phyloP scores from a whole-genome alignment of 2,888 invertebrate species.

The Plutella xylostella region DNA sequence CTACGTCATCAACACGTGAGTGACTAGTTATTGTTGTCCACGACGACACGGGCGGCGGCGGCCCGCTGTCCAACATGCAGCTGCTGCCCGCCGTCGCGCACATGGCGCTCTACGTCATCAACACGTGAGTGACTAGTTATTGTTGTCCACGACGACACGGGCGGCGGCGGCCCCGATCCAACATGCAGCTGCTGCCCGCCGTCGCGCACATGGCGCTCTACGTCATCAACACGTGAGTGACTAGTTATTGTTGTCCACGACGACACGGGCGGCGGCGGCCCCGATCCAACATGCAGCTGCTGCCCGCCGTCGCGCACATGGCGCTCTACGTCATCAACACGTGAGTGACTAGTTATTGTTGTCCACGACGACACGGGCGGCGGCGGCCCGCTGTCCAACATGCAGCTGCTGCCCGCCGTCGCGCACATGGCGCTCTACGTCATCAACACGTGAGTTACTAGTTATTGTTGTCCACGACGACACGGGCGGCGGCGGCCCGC shows the following conservation, averaged over 20 bases:
- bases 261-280: conserved; percentile 97
- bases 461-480: conserved; percentile 92
- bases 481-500: conserved; percentile 96
- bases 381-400: conserved; percentile 96
- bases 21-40: conserved; percentile 78
- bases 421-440: conserved; percentile 95
- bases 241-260: conserved; percentile 88
- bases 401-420: conserved; percentile 95
- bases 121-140: conserved; percentile 75
- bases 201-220: conserved; percentile 95
- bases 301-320: conserved; percentile 94
- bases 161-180: conserved; percentile 97
- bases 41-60: conserved; percentile 97
- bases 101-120: conserved; percentile 93
- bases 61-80: conserved; percentile 97
- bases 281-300: conserved; percentile 97
- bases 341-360: no score
- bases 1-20: conserved; percentile 91
- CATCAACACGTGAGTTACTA: conserved; percentile 81
- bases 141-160: conserved; percentile 98
- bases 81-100: conserved; percentile 94
- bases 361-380: conserved; percentile 98
- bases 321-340: conserved; percentile 94
- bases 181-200: conserved; percentile 96
- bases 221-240: conserved; percentile 84